Evolutionary conservation across 2,797 vertebrate species (phyloP), one percentile per base, ranked within the genome.

Genomic region (Arremon aurantiirostris): DNA sequence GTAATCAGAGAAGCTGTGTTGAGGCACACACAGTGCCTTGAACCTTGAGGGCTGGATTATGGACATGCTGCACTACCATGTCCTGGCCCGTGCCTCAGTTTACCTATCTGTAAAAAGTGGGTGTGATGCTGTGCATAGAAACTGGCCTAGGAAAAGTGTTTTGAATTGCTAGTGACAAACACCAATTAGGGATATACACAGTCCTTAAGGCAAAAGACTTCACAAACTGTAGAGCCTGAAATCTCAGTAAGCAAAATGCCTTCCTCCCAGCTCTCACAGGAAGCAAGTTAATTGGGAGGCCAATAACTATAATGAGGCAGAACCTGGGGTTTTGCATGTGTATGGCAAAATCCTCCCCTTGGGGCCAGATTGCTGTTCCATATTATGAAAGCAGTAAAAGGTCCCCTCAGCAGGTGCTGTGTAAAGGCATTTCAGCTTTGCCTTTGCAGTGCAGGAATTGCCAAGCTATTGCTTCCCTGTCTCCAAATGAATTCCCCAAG

Each of bases 361-460:
- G 95, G 95, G 95, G 96, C 96, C 95, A 97, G 94, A 96, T 93
- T 96, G 89, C 96, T 97, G 96, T 96, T 97, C 93, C 93, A 77
- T 84, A 96, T 97, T 97, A 96, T 96, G 90, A 95, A 95, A 94
- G 95, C 90, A 86, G 95, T 97, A 96, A 97, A 97, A 96, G 85
- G 95, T 96, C 87, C 77, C 95, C 95, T 96, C 94, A 97, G 95
- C 95, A 97, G 95, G 95, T 96, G 96, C 95, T 94, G 88, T 79
- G 90, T 80, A 90, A 97, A 96, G 91, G 82, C 95, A 76, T 88
- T 90, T 88, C 91, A 93, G 82, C 89, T 88, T 75, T 94, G 94
- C 94, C 80, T 93, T 82, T 89, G 86, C 90, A 35, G 89, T 3
- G 50, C 82, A 89, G 91, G 79, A 96, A 95, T 95, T 89, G 90